phyloP scores from a whole-genome alignment of 2,888 invertebrate species.

The Dione vanillae region DNA sequence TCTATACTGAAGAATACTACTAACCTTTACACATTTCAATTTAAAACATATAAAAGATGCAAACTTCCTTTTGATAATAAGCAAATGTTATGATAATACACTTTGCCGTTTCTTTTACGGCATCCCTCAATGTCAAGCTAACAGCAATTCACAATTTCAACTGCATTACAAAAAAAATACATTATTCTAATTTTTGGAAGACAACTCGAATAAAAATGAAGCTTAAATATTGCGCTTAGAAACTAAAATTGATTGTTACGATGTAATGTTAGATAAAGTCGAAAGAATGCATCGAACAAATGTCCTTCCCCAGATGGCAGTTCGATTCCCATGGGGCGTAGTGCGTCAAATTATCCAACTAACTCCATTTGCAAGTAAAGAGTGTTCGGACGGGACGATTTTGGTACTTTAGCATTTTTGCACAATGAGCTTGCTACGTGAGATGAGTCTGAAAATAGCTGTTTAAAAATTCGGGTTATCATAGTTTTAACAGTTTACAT shows the following conservation, averaged over 20 bases:
- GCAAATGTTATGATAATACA: conserved; percentile 22
- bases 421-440: conserved; percentile 40
- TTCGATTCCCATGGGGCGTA: conserved; percentile 62
- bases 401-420: conserved; percentile 47
- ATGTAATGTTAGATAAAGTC: conserved; percentile 37
- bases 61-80: not conserved
- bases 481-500: not conserved
- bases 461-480: conserved; percentile 3
- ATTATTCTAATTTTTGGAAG: conserved; percentile 64
- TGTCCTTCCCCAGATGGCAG: conserved; percentile 62
- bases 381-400: conserved; percentile 43
- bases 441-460: conserved; percentile 16
- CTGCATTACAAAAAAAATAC: conserved; percentile 59
- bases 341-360: conserved; percentile 72
- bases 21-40: not conserved
- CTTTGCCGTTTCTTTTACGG: conserved; percentile 13
- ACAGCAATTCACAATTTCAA: conserved; percentile 52
- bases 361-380: conserved; percentile 70
- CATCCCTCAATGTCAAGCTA: conserved; percentile 11
- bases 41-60: not conserved
- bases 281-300: conserved; percentile 48
- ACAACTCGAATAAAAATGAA: not conserved
- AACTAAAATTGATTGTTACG: conserved; percentile 18
- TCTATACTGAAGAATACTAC: too few relatives aligned
- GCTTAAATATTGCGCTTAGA: not conserved